Conservation (phyloP, 2,888 invertebrate species). For the Diadromus collaris region DNA sequence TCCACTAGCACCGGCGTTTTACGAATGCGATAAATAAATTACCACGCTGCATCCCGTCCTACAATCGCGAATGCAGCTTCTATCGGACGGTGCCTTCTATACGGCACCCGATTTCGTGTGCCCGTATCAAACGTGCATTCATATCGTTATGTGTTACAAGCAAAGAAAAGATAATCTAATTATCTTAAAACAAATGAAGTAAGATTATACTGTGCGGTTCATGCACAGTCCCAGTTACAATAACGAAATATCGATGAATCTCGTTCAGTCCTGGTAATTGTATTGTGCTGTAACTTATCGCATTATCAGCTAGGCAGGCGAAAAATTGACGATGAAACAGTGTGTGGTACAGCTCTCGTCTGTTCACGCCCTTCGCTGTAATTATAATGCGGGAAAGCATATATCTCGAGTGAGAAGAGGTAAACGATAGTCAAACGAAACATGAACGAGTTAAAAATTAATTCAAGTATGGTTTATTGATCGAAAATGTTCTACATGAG, state of each 20-base stretch:
- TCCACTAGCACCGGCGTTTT: slow-evolving; percentile 20
- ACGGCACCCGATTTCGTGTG: slow-evolving; percentile 10
- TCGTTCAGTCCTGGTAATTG: neutral
- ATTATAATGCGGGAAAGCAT: slow-evolving; percentile 38
- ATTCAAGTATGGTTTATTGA: slow-evolving; percentile 52
- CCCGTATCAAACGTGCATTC: slow-evolving; percentile 40
- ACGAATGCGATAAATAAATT: slow-evolving; percentile 21
- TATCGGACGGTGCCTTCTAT: neutral
- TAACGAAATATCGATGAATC: neutral
- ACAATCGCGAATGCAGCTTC: slow-evolving; percentile 28
- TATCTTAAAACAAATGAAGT: neutral
- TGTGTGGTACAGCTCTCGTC: neutral
- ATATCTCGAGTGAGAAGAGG: slow-evolving; percentile 35
- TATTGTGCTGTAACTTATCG: slow-evolving; percentile 33
- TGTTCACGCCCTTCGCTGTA: neutral
- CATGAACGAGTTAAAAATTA: slow-evolving; percentile 35
- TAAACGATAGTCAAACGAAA: slow-evolving; percentile 42
- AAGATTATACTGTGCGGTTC: slow-evolving; percentile 48
- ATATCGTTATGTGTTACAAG: slow-evolving; percentile 28
- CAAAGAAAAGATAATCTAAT: slow-evolving; percentile 23
- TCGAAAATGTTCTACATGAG: slow-evolving; percentile 56
- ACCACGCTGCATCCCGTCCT: neutral
- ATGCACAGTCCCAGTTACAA: slow-evolving; percentile 48
- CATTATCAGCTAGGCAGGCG: slow-evolving; percentile 20
- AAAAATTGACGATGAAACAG: slow-evolving; percentile 11